Base-by-base conservation (phyloP, 2,888 invertebrate genomes). In the Theodoxus fluviatilis region DNA sequence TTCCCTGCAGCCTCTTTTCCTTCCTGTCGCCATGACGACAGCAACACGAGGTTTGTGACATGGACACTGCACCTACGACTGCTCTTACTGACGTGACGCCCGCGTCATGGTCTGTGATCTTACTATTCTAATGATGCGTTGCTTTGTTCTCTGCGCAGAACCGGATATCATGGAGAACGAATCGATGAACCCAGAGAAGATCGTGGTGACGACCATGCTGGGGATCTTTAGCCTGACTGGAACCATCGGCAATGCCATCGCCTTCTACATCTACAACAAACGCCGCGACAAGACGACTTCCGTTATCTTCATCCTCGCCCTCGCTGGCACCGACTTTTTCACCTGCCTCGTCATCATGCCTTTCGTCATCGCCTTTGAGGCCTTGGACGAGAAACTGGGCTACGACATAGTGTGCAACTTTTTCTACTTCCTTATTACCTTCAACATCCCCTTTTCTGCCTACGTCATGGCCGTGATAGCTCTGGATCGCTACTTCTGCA, bases 391-490 rank as follows among this genome's bases (percentile, higher is more conserved):
- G 73, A 35, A 72, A 18, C 70, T 84, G 6, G 61, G 74, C 9
- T 80, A 77, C 67, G 84, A 84, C 72, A 55, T 79, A 22, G 70
- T 79, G 31, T 85, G 84, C 70, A 83, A 84, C 73, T 57, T 79
- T 25, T 85, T 85, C 76, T 80, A 83, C 70, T 83, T 85, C 71
- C 71, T 85, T n/a, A 82, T 83, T 43, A 83, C 83, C 7, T 83
- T 81, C 22, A 83, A 80, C 67, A 82, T 85, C 57, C 84, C 84
- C 0, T 83, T 83, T 69, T 84, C 84, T 0, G 82, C 84, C 2
- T 79, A 84, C 55, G 81, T 85, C 59, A 85, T 85, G 83, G 81
- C 79, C 22, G 83, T 77, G 9, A 83, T 83, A 25, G 83, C 81
- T 33, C 73, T 82, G 3, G 83, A 85, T 69, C 74, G 85, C 12